Conservation (phyloP, 1,140 invertebrate genomes). For the Lasioglossum baleicum region DNA sequence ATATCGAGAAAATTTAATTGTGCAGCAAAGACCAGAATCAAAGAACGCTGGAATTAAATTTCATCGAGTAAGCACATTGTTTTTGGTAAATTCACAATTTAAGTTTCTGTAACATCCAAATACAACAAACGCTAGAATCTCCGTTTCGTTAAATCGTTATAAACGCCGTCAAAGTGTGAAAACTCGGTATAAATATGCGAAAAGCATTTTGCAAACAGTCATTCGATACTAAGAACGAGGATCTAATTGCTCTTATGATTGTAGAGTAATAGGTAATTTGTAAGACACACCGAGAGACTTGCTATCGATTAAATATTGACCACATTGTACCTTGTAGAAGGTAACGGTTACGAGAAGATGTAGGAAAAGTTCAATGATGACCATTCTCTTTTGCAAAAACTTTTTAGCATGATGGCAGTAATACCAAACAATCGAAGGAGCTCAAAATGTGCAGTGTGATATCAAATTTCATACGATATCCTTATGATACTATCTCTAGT, state of each 20-base stretch:
- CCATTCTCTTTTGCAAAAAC: background rate
- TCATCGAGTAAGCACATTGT: slow-evolving; percentile 26
- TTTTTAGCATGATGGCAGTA: slow-evolving; percentile 35
- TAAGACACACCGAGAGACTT: slow-evolving; percentile 10
- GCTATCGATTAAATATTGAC: slow-evolving; percentile 56
- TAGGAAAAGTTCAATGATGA: slow-evolving; percentile 16
- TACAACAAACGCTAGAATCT: slow-evolving; percentile 10
- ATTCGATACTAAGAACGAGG: slow-evolving; percentile 27
- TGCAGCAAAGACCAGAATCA: slow-evolving; percentile 41
- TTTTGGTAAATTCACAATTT: slow-evolving; percentile 14
- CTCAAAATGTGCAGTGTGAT: slow-evolving; percentile 39
- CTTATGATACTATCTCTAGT: slow-evolving; percentile 16
- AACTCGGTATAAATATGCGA: slow-evolving; percentile 52
- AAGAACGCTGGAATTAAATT: slow-evolving; percentile 29
- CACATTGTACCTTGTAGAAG: slow-evolving; percentile 52
- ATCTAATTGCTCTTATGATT: background rate
- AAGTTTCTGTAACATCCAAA: slow-evolving; percentile 29
- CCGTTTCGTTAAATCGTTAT: slow-evolving; percentile 34
- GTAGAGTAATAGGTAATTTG: slow-evolving; percentile 44
- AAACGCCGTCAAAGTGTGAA: slow-evolving; percentile 26
- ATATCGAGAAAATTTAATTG: slow-evolving; percentile 27
- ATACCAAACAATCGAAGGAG: slow-evolving; percentile 10
- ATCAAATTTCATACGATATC: background rate
- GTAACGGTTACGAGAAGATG: slow-evolving; percentile 13
- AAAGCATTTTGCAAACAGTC: slow-evolving; percentile 49